Percentiles rank a stretch among this genome's conserved stretches.
Evolutionary conservation across 1,140 invertebrate genomes (phyloP).

Genomic region (Octopus bimaculoides): DNA sequence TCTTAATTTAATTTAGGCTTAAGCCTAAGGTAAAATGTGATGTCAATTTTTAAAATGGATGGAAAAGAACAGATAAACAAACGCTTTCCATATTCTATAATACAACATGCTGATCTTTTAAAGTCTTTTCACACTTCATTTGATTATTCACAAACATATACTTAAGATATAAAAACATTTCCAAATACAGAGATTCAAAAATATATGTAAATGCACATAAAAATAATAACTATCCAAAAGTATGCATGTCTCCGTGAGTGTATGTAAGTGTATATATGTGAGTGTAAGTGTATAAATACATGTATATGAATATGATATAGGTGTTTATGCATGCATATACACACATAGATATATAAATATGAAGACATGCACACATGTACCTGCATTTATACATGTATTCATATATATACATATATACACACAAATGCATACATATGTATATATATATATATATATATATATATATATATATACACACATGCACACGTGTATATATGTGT

Average conservation of each 20-base stretch:
- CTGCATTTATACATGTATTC: neutral
- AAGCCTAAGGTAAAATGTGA: too few relatives aligned
- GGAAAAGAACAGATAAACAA: too few relatives aligned
- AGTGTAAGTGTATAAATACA: neutral
- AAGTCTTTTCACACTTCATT: too few relatives aligned
- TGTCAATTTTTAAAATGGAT: too few relatives aligned
- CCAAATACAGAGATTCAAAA: neutral
- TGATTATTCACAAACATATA: too few relatives aligned
- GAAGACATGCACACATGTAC: neutral
- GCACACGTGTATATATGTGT: neutral
- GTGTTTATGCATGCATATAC: neutral
- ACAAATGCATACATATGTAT: neutral
- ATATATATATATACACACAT: neutral
- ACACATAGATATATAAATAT: neutral
- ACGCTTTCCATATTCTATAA: too few relatives aligned
- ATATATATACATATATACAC: neutral
- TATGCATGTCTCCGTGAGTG: neutral
- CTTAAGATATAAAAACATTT: too few relatives aligned
- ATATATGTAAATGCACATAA: neutral
- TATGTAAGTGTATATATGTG: neutral
- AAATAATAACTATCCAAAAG: neutral
- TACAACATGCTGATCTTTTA: too few relatives aligned
- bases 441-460: neutral
- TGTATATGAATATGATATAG: neutral
- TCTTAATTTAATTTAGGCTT: too few relatives aligned